Conservation (phyloP, 2,113 vertebrate genomes). For the Leptobrachium leishanense region DNA sequence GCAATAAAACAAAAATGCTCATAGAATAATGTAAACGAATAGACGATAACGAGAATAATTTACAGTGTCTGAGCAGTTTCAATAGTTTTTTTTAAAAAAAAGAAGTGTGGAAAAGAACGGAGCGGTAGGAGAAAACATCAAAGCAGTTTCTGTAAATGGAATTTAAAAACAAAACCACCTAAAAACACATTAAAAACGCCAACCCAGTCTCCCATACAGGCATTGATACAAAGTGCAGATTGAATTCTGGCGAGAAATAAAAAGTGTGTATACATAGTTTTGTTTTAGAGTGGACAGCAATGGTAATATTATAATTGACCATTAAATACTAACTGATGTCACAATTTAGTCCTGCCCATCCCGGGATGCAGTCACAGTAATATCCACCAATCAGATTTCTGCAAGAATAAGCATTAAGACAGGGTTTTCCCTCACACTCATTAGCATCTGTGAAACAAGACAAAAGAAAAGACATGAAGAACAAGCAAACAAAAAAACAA, state of each 20-base stretch:
- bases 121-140: neutral
- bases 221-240: too few species aligned
- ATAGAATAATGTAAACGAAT: slow-evolving; percentile 1
- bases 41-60: neutral
- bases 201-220: too few species aligned
- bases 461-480: slow-evolving; percentile 69
- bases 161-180: neutral
- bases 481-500: slow-evolving; percentile 55
- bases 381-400: slow-evolving; percentile 99
- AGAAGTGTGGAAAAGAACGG: neutral
- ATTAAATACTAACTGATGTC: slow-evolving; percentile 91
- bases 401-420: slow-evolving; percentile 94
- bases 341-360: slow-evolving; percentile 95
- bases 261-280: neutral
- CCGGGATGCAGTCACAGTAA: slow-evolving; percentile 92
- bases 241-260: too few species aligned
- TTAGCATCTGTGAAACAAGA: slow-evolving; percentile 90
- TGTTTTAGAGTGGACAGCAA: slow-evolving; percentile 5
- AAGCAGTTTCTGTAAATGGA: neutral
- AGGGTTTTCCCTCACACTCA: slow-evolving; percentile 91
- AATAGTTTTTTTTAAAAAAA: neutral
- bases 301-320: slow-evolving; percentile 15
- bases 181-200: too few species aligned
- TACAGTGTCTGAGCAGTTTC: neutral
- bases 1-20: slow-evolving; percentile 49